A percentile compares a stretch with the other conserved stretches of the same genome.
These are phyloP conservation scores for Gallinago jamesoni DNA, from an alignment of 2,113 vertebrate species.

Conservation along the genomic window DNA sequence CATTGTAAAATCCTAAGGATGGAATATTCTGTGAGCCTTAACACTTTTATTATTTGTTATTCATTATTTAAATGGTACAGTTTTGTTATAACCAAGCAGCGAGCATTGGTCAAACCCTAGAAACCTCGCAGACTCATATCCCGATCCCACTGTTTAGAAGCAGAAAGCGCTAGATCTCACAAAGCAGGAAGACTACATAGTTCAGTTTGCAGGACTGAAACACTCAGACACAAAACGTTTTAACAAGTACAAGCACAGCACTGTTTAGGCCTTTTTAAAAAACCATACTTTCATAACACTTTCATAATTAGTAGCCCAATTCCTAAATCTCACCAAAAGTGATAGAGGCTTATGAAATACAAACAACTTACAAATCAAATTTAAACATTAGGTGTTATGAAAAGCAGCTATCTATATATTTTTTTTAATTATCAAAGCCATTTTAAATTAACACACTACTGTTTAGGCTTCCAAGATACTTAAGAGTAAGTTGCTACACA, in stretches of 20 bases:
- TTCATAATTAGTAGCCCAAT: not conserved
- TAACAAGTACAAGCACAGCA: not conserved
- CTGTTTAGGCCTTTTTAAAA: not conserved
- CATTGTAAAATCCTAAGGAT: not conserved
- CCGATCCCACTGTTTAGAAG: not conserved
- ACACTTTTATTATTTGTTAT: not conserved
- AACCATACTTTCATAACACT: not conserved
- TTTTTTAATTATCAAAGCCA: not conserved
- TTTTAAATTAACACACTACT: not conserved
- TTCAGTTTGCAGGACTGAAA: not conserved
- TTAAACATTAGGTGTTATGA: not conserved
- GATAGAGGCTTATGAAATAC: not conserved
- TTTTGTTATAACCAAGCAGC: not conserved
- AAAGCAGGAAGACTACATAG: not conserved
- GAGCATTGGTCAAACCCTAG: not conserved
- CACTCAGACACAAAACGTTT: not conserved
- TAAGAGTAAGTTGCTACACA: not conserved
- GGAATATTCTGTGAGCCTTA: not conserved
- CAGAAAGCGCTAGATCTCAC: not conserved
- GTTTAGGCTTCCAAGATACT: not conserved
- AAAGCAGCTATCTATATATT: not conserved
- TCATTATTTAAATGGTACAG: not conserved
- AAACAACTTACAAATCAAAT: not conserved
- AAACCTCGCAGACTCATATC: not conserved
- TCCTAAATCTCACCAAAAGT: not conserved